Base-by-base conservation (phyloP, 2,113 vertebrate species). In the Gobiocypris rarus region DNA sequence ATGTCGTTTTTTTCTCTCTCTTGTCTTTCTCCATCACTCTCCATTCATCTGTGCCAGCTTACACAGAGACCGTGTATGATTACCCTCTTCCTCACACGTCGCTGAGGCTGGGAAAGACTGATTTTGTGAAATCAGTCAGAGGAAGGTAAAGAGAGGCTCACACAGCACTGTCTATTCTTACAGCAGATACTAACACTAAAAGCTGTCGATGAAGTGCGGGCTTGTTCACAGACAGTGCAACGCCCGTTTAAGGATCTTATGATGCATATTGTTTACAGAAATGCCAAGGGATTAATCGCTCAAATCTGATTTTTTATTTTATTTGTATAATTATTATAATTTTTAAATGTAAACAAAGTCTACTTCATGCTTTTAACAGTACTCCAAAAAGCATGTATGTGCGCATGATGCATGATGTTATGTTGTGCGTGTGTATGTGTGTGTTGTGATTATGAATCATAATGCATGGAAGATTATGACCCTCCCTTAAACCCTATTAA, bases 31-130 rank as follows among this genome's bases (percentile, higher is more conserved):
- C 56, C 28, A 70, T 83, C 65, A 73, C 58, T 43, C 52, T 58
- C 3, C 80, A 43, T 90, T 86, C 52, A 79, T 89, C 78, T 85
- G 52, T 70, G 11, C 73, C 73, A 26, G 65, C 78, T 63, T 31
- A 73, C 45, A 85, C 48, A 82, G 50, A 52, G 31, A 69, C 67
- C 4, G 17, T 83, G 38, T 54, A 75, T 54, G 28, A 86, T 81
- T 84, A 75, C 63, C 82, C 52, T 65, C 43, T 24, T 81, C 24
- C 17, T 84, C 43, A 63, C 28, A 81, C 65, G 0, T 38, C 1
- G 10, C 79, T 74, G 71, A 69, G 38, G 48, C 76, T 34, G 43
- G 52, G 67, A 75, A 75, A 17, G 73, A 75, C 48, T 28, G 71
- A 78, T 15, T 48, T 50, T 76, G 45, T 45, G 71, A 14, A 61